Conservation (phyloP, 64 coral and sea anemone genomes). For the Montipora foliosa region DNA sequence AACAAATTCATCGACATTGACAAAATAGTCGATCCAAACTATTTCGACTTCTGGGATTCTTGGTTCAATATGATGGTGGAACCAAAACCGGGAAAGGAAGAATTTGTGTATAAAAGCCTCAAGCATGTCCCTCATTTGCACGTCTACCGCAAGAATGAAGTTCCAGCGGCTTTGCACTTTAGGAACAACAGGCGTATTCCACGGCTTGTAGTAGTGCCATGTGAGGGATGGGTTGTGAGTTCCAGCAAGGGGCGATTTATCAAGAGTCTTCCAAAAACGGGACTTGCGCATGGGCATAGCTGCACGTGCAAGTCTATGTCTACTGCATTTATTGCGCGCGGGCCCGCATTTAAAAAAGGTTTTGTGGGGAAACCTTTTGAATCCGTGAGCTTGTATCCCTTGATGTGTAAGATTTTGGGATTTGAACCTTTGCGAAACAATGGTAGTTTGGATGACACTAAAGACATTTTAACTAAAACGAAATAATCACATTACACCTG, state of each 20-base stretch:
- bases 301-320: slow-evolving; percentile 62
- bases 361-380: slow-evolving; percentile 67
- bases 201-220: slow-evolving; percentile 61
- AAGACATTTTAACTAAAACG: slow-evolving; percentile 1
- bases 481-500: no score
- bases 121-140: slow-evolving; percentile 64
- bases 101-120: slow-evolving; percentile 59
- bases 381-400: slow-evolving; percentile 71
- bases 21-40: slow-evolving; percentile 58
- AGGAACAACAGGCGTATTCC: slow-evolving; percentile 66
- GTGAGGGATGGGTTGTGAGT: slow-evolving; percentile 76
- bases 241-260: neutral
- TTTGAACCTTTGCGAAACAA: slow-evolving; percentile 74
- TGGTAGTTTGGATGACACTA: slow-evolving; percentile 40
- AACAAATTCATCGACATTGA: slow-evolving; percentile 62
- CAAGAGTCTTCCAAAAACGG: neutral
- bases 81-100: slow-evolving; percentile 40
- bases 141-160: slow-evolving; percentile 75
- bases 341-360: slow-evolving; percentile 75
- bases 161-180: slow-evolving; percentile 71
- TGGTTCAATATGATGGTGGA: slow-evolving; percentile 64
- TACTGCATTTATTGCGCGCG: slow-evolving; percentile 78
- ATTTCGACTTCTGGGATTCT: slow-evolving; percentile 66
- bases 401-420: slow-evolving; percentile 84
- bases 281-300: slow-evolving; percentile 71